Evolutionary conservation across 2,888 invertebrate species (phyloP).

Genomic region (Nymphalis c-album): DNA sequence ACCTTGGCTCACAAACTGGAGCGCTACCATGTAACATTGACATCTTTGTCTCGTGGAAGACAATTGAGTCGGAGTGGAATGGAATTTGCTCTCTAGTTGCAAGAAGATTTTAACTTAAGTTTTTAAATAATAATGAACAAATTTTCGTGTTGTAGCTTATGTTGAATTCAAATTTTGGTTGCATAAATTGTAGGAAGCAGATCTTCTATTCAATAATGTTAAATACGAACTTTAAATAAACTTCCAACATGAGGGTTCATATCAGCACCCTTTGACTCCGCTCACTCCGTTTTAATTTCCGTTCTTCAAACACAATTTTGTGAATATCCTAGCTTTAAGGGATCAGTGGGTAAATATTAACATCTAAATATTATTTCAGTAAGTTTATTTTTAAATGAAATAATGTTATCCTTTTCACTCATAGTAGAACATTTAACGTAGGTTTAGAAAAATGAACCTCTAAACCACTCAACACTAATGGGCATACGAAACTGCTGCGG

Average conservation of each 20-base stretch:
- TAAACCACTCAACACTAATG: constrained; percentile 11
- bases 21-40: constrained; percentile 11
- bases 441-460: constrained; percentile 16
- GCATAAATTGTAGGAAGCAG: neutral
- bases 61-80: constrained; percentile 11
- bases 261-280: constrained; percentile 12
- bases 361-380: constrained; percentile 38
- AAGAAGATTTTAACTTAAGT: constrained; percentile 3
- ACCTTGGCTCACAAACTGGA: constrained; percentile 25
- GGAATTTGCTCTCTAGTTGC: neutral
- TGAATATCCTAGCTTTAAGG: constrained; percentile 46
- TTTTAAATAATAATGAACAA: neutral
- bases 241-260: neutral
- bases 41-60: constrained; percentile 21
- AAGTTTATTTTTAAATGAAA: constrained; percentile 31
- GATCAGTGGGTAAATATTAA: constrained; percentile 51
- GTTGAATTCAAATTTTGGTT: neutral
- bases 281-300: constrained; percentile 65
- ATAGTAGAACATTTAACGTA: neutral
- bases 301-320: constrained; percentile 59
- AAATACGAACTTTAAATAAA: neutral
- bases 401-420: neutral
- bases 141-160: neutral
- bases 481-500: constrained; percentile 10
- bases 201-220: too few species aligned